phyloP scores from a whole-genome alignment of 2,113 vertebrate genomes.

The Sialia sialis region DNA sequence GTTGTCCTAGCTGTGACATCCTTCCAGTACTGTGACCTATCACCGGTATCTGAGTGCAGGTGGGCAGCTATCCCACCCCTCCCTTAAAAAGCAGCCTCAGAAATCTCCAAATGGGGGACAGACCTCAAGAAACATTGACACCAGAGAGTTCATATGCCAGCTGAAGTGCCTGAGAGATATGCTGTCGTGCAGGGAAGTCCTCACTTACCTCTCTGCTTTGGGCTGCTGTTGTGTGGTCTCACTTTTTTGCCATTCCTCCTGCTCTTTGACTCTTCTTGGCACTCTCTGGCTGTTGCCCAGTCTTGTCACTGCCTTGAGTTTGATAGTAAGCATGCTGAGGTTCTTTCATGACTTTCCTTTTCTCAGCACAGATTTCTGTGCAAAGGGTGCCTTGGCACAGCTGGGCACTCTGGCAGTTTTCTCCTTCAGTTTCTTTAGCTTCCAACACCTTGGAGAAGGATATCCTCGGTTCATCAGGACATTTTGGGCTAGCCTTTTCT shows the following conservation, averaged over 20 bases:
- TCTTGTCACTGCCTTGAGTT: not conserved
- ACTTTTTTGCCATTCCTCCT: not conserved
- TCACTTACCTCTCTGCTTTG: not conserved
- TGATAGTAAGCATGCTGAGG: not conserved
- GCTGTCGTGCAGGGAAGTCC: not conserved
- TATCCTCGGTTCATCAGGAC: not conserved
- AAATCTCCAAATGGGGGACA: not conserved
- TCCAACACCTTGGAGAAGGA: not conserved
- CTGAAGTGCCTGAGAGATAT: not conserved
- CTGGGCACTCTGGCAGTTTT: not conserved
- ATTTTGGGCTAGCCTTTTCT: not conserved
- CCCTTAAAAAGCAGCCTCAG: not conserved
- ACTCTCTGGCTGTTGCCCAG: not conserved
- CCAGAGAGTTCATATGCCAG: not conserved
- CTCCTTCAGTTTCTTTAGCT: not conserved
- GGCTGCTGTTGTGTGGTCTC: not conserved
- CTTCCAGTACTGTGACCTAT: not conserved
- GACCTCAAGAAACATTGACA: not conserved
- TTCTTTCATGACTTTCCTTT: not conserved
- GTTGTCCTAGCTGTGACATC: no score
- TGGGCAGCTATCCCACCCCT: not conserved
- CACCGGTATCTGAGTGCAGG: not conserved
- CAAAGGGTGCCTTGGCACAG: not conserved
- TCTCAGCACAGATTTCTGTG: not conserved
- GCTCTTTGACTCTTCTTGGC: not conserved